Base-by-base conservation (phyloP, 2,888 invertebrate species). In the Flexamia atlantica region DNA sequence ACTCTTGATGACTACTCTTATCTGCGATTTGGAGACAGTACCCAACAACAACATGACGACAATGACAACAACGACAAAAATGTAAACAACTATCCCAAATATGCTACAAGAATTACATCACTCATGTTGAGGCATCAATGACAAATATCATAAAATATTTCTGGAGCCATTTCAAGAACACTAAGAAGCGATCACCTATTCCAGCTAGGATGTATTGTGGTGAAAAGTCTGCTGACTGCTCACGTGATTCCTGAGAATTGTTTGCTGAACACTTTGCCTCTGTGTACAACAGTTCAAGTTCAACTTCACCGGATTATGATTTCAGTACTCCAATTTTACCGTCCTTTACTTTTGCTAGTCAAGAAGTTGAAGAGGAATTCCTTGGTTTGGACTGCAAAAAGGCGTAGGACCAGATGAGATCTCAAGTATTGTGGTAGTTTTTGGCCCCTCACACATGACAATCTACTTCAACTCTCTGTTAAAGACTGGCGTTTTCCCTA, bases 361-460 rank as follows among this genome's bases (percentile, higher is more conserved):
- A 14, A 64, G 64, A 64, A 25, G 64, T 64, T 20, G 64, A 64
- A 14, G 64, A 2, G 2, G 64, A 64, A 25, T 5, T 64, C 25
- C n/a, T 28, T 20, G 4, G 28, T 25, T 64, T 28, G 64, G 25
- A 23, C 23, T 28, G 14, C 4, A 28, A n/a, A 70, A 70, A 30
- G 36, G 70, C 1, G 70, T 23, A 4, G 70, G 70, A 32, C 70
- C 68, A 30, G 70, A 70, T 32, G 70, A 70, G 1, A 70, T 70
- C 5, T 30, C 70, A 20, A 70, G 20, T 70, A n/a, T n/a, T 70
- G 70, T n/a, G 20, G 70, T n/a, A 70, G 32, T n/a, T 32, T 70
- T n/a, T 12, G 30, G 3, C 20, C 70, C 7, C 70, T n/a, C 70
- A 32, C 70, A 70, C 36, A 28, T 70, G 10, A 30, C 70, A 14